Base-by-base conservation (phyloP, 2,797 vertebrate genomes). In the Chelmon rostratus region DNA sequence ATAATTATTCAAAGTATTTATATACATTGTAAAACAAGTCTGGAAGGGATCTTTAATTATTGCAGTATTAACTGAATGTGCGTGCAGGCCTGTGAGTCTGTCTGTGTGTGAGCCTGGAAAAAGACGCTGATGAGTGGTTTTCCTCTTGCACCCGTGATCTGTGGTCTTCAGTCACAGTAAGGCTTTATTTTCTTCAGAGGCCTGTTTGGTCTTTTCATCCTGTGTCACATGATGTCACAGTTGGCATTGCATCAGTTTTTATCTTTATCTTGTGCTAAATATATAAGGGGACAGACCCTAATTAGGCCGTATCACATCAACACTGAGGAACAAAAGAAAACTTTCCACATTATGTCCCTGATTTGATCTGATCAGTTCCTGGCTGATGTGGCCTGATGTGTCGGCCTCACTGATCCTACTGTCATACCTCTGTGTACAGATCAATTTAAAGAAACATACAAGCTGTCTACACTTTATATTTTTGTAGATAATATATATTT, bases 401-500 rank as follows among this genome's bases (percentile, higher is more conserved):
- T 68, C 38, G 63, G 58, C 23, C 65, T 73, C 73, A n/a, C n/a
- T n/a, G n/a, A n/a, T n/a, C n/a, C n/a, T n/a, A n/a, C n/a, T n/a
- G n/a, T 81, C 52, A 80, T 85, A 84, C 76, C 73, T 83, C 79
- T 81, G 66, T 79, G 79, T 82, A 82, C 73, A 81, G 71, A 86
- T 86, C 83, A 73, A 78, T 89, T 79, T 76, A 88, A 85, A 87
- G 75, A 81, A 88, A 89, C 78, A 68, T 88, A 59, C 83, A 92
- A 84, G 93, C 86, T 83, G 93, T 95, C 92, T 91, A 91, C 90
- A 89, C 91, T 91, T 93, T 93, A 92, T 94, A 95, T 95, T 95
- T 95, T 95, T 95, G 91, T 91, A 95, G 87, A 94, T 95, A 89
- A 93, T 94, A 93, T 94, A 93, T 94, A 93, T 95, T 95, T 94